phyloP scores from a whole-genome alignment of 2,113 vertebrate genomes.

The Bubo scandiacus region DNA sequence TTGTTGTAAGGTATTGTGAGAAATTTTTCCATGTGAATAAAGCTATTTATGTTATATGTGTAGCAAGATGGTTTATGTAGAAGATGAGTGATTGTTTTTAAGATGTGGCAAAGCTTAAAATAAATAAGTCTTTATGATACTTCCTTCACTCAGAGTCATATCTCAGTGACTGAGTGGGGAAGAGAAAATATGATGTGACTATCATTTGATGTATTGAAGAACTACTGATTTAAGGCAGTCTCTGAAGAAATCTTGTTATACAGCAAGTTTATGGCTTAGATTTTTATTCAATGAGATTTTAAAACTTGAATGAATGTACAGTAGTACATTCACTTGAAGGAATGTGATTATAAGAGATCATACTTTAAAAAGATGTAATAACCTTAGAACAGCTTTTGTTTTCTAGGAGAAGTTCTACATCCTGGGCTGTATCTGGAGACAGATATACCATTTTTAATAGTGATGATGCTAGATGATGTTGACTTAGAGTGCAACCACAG shows the following conservation, averaged over 20 bases:
- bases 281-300: neutral
- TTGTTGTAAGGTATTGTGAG: neutral
- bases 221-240: neutral
- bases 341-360: neutral
- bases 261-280: neutral
- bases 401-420: neutral
- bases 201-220: neutral
- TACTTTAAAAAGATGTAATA: neutral
- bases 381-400: neutral
- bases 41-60: neutral
- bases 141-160: neutral
- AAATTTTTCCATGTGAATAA: neutral
- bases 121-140: neutral
- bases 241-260: neutral
- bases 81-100: neutral
- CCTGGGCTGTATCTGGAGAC: neutral
- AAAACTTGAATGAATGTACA: neutral
- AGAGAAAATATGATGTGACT: neutral
- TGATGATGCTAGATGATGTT: neutral
- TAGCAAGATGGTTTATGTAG: neutral
- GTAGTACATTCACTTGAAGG: neutral
- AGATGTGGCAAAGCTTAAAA: neutral
- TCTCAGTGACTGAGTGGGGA: neutral
- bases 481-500: neutral
- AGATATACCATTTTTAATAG: neutral